Conservation (phyloP, 1,140 invertebrate species). For the Sminthurides bifidus region DNA sequence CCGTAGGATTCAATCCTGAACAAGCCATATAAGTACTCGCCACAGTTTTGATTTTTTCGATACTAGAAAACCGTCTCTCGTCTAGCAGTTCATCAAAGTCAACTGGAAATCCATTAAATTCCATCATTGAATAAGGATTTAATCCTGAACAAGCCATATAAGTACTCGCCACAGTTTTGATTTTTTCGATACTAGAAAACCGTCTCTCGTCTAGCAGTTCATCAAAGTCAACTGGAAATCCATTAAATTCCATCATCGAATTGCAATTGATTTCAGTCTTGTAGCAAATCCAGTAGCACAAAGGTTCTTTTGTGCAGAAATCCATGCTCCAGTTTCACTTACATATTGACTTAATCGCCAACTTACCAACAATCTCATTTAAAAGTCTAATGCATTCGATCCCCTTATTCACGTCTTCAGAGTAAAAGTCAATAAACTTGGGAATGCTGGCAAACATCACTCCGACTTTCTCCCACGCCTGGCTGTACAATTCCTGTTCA, state of each 20-base stretch:
- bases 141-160: no score
- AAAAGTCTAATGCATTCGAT: conserved; percentile 93
- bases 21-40: conserved; percentile 96
- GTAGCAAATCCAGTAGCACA: background rate
- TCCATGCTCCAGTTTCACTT: background rate
- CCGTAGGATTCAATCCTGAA: conserved; percentile 76
- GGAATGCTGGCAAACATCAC: conserved; percentile 97
- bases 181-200: conserved; percentile 90
- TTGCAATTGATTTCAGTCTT: background rate
- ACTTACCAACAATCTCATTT: conserved; percentile 91
- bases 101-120: conserved; percentile 41
- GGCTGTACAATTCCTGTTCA: conserved; percentile 82
- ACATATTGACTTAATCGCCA: background rate
- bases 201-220: conserved; percentile 76
- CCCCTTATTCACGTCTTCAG: conserved; percentile 91
- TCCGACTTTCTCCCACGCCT: conserved; percentile 81
- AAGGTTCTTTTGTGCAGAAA: background rate
- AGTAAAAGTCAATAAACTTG: conserved; percentile 98
- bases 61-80: conserved; percentile 72
- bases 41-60: conserved; percentile 99
- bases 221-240: conserved; percentile 69
- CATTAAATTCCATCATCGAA: background rate
- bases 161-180: no score
- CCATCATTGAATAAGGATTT: background rate
- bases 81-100: conserved; percentile 87